phyloP scores from a whole-genome alignment of 1,140 invertebrate genomes.

The Scaptomyza pallida region DNA sequence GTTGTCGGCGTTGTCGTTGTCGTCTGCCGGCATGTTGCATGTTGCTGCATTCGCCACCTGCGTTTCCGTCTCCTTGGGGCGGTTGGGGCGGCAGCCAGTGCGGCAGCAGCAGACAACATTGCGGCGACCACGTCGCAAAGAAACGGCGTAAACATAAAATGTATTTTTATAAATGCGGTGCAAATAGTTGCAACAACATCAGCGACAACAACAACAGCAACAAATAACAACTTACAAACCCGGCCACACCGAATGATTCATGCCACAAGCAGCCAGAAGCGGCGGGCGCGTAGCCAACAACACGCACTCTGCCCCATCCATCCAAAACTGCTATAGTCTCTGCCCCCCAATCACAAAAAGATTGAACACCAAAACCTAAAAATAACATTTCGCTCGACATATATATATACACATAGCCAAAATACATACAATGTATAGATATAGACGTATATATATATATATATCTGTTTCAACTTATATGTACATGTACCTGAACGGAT shows the following conservation, averaged over 20 bases:
- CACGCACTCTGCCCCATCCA: constrained; percentile 72
- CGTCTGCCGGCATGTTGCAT: constrained; percentile 1
- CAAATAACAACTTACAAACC: constrained; percentile 33
- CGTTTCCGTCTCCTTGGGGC: constrained; percentile 45
- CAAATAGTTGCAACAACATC: constrained; percentile 66
- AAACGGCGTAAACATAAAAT: constrained; percentile 80
- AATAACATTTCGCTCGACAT: constrained; percentile 74
- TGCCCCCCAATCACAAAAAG: constrained; percentile 65
- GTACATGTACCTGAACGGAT: constrained; percentile 56
- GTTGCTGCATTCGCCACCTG: constrained; percentile 38
- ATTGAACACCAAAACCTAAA: constrained; percentile 77
- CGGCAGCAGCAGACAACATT: constrained; percentile 38
- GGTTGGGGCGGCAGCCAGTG: constrained; percentile 30
- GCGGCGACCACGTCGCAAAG: constrained; percentile 28
- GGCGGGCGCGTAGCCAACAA: constrained; percentile 75
- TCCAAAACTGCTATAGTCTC: constrained; percentile 21
- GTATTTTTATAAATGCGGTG: constrained; percentile 76
- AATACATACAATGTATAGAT: constrained; percentile 9
- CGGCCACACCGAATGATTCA: constrained; percentile 65
- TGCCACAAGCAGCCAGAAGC: constrained; percentile 65
- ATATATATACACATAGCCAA: constrained; percentile 17
- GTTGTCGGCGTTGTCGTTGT: constrained; percentile 6
- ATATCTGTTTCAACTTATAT: constrained; percentile 11
- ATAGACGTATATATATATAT: constrained; percentile 15
- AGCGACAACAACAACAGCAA: constrained; percentile 16